Base-by-base conservation (phyloP, 2,113 vertebrate genomes). In the Leiothrix lutea region DNA sequence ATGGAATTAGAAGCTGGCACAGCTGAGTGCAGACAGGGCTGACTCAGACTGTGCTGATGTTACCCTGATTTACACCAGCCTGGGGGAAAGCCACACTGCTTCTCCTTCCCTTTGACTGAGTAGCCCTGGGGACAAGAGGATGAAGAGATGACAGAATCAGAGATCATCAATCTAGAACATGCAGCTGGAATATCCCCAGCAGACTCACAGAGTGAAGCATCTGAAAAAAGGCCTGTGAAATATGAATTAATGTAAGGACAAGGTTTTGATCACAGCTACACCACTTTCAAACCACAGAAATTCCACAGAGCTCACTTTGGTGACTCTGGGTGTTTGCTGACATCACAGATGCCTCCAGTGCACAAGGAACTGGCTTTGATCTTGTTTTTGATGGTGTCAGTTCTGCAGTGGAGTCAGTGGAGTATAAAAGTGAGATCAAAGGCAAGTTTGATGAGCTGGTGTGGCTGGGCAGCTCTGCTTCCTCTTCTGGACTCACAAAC, bases 171-270 rank as follows among this genome's bases (percentile, higher is more conserved):
- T 91, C 89, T 38, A 73, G 86, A 95, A 89, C 15, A 3, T 5
- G 84, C 66, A 80, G 82, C 71, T 77, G 94, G 54, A 88, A 88
- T 87, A 91, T 82, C 66, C 91, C 87, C 90, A 87, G 81, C 2
- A 2, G 93, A 90, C 33, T 85, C 61, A 58, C 70, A 17, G 42
- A 2, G 50, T 29, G 79, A 91, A 75, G 85, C 20, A 65, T 81
- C 40, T 2, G 2, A 29, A 57, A 36, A 81, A 81, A 57, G 42
- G 40, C 48, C 62, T 40, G 62, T 70, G 78, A 88, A 95, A 83
- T 80, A 82, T n/a, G 71, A 90, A 87, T 92, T 95, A 77, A 47
- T 82, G 58, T 47, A 35, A 72, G 71, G 50, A 91, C 58, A 70
- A 72, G 73, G 58, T 72, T 95, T 94, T 73, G 73, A 94, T 85